These are phyloP conservation scores for Kobus ellipsiprymnus DNA, from an alignment of 2,113 vertebrate species.

Conservation along the genomic window DNA sequence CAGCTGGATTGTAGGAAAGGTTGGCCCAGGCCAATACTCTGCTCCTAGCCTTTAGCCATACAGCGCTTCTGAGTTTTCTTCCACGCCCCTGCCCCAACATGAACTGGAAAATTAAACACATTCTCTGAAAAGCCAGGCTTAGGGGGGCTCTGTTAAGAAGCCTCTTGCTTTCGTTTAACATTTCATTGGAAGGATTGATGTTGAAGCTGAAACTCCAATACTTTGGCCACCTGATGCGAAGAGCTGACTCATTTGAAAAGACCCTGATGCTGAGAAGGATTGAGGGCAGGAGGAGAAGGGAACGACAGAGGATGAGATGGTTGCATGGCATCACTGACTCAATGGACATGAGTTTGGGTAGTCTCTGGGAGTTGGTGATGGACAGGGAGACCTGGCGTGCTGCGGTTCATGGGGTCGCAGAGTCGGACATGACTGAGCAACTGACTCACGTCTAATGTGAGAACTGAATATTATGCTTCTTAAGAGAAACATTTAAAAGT, in stretches of 20 bases:
- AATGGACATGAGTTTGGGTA: not conserved
- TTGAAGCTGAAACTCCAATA: not conserved
- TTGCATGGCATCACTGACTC: not conserved
- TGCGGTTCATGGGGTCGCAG: not conserved
- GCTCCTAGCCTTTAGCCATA: not conserved
- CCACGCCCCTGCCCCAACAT: not conserved
- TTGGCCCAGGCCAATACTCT: not conserved
- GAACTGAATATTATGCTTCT: not conserved
- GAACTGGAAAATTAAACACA: not conserved
- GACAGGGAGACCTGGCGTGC: not conserved
- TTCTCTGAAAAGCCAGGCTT: not conserved
- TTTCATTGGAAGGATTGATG: not conserved
- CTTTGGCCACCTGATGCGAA: not conserved
- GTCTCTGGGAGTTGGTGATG: not conserved
- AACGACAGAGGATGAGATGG: not conserved
- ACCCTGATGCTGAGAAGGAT: not conserved
- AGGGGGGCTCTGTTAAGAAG: not conserved
- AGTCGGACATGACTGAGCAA: too few relatives aligned
- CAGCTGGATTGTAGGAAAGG: not conserved
- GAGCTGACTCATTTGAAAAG: not conserved
- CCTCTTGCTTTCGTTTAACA: not conserved
- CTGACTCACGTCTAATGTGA: not conserved
- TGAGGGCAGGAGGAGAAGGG: not conserved
- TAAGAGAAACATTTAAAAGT: slow-evolving; percentile 24
- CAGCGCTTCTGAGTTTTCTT: not conserved